Evolutionary conservation across 2,888 invertebrate genomes (phyloP).

Genomic region (Torymus texanus): DNA sequence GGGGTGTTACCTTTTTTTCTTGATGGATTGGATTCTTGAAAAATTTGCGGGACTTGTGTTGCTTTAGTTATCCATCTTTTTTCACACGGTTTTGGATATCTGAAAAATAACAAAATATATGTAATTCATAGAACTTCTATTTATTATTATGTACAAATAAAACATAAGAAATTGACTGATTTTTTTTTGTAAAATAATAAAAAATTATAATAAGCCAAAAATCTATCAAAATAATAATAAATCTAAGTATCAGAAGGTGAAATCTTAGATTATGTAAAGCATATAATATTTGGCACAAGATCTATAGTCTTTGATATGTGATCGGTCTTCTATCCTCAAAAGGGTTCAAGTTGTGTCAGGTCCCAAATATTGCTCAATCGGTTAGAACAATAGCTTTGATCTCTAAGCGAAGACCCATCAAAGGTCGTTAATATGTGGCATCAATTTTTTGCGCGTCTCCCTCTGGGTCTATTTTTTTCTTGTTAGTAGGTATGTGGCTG

Average conservation of each 20-base stretch:
- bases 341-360: constrained; percentile 1
- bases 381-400: constrained; percentile 33
- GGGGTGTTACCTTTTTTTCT: constrained; percentile 20
- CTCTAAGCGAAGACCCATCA: constrained; percentile 9
- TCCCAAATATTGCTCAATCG: constrained; percentile 34
- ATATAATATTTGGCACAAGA: no score
- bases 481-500: constrained; percentile 21
- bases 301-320: not conserved
- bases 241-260: no score
- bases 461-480: not conserved
- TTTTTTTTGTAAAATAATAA: no score
- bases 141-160: no score
- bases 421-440: constrained; percentile 6
- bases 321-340: constrained; percentile 3
- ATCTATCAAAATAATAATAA: no score
- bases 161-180: no score
- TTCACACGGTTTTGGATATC: no score
- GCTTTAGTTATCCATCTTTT: no score
- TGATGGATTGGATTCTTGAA: constrained; percentile 8
- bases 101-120: no score
- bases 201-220: no score
- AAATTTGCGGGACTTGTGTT: not conserved
- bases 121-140: no score
- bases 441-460: not conserved
- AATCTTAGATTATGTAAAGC: no score